Evolutionary conservation across 2,888 invertebrate genomes (phyloP).

Genomic region (Heliothis peltigera): DNA sequence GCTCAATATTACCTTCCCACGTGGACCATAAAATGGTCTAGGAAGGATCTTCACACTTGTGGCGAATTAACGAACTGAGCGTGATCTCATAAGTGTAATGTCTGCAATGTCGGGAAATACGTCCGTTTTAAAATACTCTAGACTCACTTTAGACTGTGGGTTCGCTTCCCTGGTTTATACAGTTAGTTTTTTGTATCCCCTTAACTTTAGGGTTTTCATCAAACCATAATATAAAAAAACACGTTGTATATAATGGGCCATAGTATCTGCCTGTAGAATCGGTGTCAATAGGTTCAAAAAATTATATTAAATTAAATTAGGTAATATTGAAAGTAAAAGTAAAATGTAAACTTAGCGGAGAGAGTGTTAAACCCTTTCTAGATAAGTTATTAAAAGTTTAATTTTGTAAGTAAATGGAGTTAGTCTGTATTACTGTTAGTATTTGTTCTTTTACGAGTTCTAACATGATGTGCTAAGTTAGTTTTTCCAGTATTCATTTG

Average conservation of each 20-base stretch:
- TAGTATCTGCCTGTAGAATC: too few relatives aligned
- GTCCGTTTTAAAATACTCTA: slow-evolving; percentile 1
- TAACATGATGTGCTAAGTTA: too few relatives aligned
- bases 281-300: too few relatives aligned
- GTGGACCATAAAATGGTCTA: slow-evolving; percentile 10
- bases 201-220: too few relatives aligned
- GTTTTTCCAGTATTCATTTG: neutral
- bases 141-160: neutral
- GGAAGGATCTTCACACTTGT: slow-evolving; percentile 40
- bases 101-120: neutral
- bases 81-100: slow-evolving; percentile 32
- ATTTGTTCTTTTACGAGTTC: too few relatives aligned
- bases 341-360: neutral
- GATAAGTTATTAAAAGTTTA: neutral
- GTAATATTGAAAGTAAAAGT: neutral
- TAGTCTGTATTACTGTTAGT: neutral
- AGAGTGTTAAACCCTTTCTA: neutral
- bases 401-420: neutral
- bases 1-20: slow-evolving; percentile 25
- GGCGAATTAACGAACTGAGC: slow-evolving; percentile 2
- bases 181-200: too few relatives aligned
- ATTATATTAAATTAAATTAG: neutral
- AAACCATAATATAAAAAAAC: too few relatives aligned
- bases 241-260: too few relatives aligned
- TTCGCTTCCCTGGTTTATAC: too few relatives aligned